Percentiles rank a stretch among this genome's conserved stretches.
Evolutionary conservation across 2,797 vertebrate species (phyloP).

Genomic region (Geotrypetes seraphini): DNA sequence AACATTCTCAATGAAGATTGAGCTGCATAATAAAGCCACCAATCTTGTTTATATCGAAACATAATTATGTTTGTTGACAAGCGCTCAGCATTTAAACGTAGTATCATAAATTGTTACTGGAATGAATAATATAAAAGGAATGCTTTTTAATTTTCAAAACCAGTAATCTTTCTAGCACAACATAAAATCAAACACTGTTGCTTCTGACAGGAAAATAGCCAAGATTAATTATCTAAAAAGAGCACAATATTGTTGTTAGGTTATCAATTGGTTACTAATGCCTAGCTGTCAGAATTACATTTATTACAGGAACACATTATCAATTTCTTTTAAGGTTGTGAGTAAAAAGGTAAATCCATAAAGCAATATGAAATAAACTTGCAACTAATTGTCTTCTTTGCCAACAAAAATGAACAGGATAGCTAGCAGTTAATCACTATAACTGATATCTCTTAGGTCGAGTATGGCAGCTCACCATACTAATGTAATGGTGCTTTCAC

Average conservation of each 20-base stretch:
- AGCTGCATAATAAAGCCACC: slow-evolving; percentile 62
- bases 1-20: slow-evolving; percentile 48
- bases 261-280: slow-evolving; percentile 61
- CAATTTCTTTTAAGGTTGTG: slow-evolving; percentile 42
- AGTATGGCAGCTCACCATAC: too few species aligned
- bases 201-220: slow-evolving; percentile 58
- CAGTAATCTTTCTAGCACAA: slow-evolving; percentile 73
- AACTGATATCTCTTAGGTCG: too few species aligned
- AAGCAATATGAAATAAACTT: slow-evolving; percentile 29
- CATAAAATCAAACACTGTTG: slow-evolving; percentile 59
- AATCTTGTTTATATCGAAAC: slow-evolving; percentile 90
- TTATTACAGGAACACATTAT: slow-evolving; percentile 48
- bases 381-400: slow-evolving; percentile 18
- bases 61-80: slow-evolving; percentile 90
- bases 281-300: slow-evolving; percentile 49
- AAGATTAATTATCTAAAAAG: slow-evolving; percentile 68
- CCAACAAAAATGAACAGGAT: too few species aligned
- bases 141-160: slow-evolving; percentile 88
- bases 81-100: slow-evolving; percentile 69
- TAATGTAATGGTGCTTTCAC: too few species aligned
- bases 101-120: slow-evolving; percentile 83
- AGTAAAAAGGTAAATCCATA: slow-evolving; percentile 28
- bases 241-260: slow-evolving; percentile 58
- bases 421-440: too few species aligned
- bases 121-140: slow-evolving; percentile 79